A percentile compares a stretch with the other conserved stretches of the same genome.
Conservation (phyloP, 2,113 vertebrate species). For the Boleophthalmus pectinirostris region DNA sequence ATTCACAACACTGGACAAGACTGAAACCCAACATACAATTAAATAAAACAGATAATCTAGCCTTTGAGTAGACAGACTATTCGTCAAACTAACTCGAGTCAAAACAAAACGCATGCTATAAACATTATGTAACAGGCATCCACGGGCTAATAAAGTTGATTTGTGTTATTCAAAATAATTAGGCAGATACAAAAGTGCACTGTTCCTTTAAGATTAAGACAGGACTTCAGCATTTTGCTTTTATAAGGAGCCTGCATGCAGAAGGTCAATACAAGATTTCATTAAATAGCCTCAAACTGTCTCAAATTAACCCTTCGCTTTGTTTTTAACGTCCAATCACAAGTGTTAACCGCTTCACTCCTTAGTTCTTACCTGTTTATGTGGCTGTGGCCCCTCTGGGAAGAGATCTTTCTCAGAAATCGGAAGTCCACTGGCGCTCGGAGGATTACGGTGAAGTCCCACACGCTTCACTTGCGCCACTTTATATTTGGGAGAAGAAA, state of each 20-base stretch:
- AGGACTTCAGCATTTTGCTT: background rate
- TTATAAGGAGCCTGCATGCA: background rate
- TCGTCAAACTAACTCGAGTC: background rate
- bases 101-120: background rate
- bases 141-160: background rate
- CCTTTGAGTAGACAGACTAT: background rate
- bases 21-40: background rate
- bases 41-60: background rate
- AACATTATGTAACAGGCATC: background rate
- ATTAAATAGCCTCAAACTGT: background rate
- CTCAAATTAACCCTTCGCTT: background rate
- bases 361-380: background rate
- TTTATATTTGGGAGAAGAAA: background rate
- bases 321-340: background rate
- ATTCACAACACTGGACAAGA: background rate
- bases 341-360: too few relatives aligned
- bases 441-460: background rate
- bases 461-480: background rate
- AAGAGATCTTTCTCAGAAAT: background rate
- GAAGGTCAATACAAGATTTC: background rate
- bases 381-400: background rate
- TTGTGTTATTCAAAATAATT: background rate
- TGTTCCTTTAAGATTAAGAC: background rate
- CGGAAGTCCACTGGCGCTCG: background rate
- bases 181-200: background rate